Conservation (phyloP, 2,888 invertebrate genomes). For the Diaperis boleti region DNA sequence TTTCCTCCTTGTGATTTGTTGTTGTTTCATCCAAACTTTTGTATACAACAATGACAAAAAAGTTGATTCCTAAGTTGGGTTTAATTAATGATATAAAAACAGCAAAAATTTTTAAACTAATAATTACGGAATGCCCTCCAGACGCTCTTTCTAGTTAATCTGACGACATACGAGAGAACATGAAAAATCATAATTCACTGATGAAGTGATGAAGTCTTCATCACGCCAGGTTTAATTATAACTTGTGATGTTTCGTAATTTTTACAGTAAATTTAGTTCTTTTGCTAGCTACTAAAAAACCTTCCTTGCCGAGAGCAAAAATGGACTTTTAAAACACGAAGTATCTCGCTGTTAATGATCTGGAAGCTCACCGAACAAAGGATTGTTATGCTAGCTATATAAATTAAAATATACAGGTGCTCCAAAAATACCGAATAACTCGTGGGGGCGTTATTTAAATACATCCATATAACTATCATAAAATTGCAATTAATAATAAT, state of each 20-base stretch:
- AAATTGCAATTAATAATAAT: no score
- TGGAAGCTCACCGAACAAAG: no score
- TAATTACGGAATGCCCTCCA: background rate
- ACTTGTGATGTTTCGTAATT: background rate
- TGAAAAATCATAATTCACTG: constrained; percentile 16
- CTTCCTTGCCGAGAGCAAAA: background rate
- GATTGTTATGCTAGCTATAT: no score
- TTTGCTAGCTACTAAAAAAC: background rate
- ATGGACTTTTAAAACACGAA: background rate
- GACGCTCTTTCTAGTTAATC: background rate
- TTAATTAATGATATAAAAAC: background rate
- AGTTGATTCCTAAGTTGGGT: no score
- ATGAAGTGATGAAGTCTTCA: constrained; percentile 22
- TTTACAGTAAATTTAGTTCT: background rate
- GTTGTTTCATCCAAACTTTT: no score
- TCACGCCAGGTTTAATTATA: constrained; percentile 19
- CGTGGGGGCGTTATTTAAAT: no score
- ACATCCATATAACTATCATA: no score
- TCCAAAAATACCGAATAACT: no score
- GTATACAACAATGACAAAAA: background rate
- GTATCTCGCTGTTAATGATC: no score
- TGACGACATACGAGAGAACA: constrained; percentile 6
- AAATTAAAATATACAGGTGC: no score
- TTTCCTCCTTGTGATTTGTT: constrained; percentile 15
- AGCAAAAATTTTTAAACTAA: background rate